phyloP scores from a whole-genome alignment of 2,888 invertebrate species.

The Troilus luridus region DNA sequence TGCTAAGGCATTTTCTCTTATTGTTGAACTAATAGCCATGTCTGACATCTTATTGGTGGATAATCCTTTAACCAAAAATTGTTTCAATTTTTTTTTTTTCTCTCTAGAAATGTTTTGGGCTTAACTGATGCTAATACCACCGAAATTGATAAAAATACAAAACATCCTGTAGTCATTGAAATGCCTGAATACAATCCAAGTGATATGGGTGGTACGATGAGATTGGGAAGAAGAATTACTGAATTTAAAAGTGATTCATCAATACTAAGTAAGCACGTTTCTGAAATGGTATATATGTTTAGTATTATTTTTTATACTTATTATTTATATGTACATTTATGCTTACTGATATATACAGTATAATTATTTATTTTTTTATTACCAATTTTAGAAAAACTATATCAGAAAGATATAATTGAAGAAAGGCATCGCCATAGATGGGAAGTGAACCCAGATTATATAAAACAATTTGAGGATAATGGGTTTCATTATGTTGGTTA shows the following conservation, averaged over 20 bases:
- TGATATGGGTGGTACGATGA: constrained; percentile 97
- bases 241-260: constrained; percentile 77
- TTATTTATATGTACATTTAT: too few species aligned
- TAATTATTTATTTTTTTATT: constrained; percentile 48
- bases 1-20: too few species aligned
- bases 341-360: not conserved
- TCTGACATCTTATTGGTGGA: not conserved
- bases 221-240: constrained; percentile 93
- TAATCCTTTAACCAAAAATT: not conserved
- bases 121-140: constrained; percentile 70
- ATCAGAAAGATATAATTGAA: constrained; percentile 85
- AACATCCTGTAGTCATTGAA: constrained; percentile 90
- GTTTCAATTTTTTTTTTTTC: not conserved
- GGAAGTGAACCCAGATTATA: constrained; percentile 94
- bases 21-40: too few species aligned
- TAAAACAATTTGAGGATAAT: constrained; percentile 81
- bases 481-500: constrained; percentile 91
- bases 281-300: not conserved
- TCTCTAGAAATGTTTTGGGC: constrained; percentile 65
- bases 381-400: constrained; percentile 76
- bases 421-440: constrained; percentile 98
- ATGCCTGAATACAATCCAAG: constrained; percentile 99
- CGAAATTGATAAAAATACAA: constrained; percentile 83
- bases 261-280: constrained; percentile 74
- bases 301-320: not conserved